Percentiles rank a stretch among this genome's conserved stretches.
These are phyloP conservation scores for Platyrinchus mystaceus DNA, from an alignment of 2,797 vertebrate genomes.

Conservation along the genomic window DNA sequence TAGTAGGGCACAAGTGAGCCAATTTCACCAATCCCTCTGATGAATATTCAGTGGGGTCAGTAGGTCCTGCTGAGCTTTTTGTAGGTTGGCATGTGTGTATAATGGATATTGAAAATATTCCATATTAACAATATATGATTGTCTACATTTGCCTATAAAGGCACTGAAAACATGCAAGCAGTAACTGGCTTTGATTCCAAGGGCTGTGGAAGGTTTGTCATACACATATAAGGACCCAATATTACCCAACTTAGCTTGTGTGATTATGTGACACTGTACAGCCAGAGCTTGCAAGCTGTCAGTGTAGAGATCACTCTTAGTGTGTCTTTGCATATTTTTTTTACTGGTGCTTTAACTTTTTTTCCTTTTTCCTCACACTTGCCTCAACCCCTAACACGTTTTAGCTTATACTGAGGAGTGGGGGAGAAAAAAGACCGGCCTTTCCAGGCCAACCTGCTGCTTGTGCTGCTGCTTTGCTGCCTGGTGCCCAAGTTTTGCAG, in stretches of 20 bases:
- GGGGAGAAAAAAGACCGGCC: neutral
- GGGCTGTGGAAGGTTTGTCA: neutral
- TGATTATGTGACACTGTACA: neutral
- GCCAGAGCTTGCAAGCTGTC: neutral
- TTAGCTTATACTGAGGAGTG: neutral
- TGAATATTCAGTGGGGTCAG: neutral
- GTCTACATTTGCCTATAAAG: neutral
- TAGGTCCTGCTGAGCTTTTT: neutral
- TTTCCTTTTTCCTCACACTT: neutral
- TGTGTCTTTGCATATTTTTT: neutral
- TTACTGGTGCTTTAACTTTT: neutral
- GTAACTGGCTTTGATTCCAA: neutral
- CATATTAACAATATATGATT: neutral
- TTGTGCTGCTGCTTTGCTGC: neutral
- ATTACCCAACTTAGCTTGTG: neutral
- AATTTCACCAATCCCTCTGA: neutral
- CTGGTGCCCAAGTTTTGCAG: neutral
- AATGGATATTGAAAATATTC: neutral
- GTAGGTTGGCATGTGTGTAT: neutral
- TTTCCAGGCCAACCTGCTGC: neutral
- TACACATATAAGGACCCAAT: accelerated
- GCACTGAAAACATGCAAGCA: neutral
- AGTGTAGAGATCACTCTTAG: neutral
- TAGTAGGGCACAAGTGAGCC: neutral
- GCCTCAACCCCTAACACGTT: neutral